These are phyloP conservation scores for Rhipidura dahli DNA, from an alignment of 2,113 vertebrate genomes.

Conservation along the genomic window DNA sequence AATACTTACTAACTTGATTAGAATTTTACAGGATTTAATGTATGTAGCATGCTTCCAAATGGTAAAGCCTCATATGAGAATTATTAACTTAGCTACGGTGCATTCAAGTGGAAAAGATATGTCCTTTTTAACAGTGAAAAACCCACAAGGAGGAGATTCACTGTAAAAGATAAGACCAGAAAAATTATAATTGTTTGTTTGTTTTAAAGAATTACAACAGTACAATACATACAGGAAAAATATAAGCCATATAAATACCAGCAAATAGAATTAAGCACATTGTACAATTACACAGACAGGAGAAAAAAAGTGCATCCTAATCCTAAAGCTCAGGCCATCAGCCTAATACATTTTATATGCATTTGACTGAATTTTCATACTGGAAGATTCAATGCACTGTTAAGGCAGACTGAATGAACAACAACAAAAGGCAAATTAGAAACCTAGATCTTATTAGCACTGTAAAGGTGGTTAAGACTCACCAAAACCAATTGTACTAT, in stretches of 20 bases:
- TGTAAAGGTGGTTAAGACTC: background rate
- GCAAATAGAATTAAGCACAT: background rate
- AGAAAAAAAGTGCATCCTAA: background rate
- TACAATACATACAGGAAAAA: background rate
- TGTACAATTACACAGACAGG: background rate
- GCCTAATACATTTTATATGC: background rate
- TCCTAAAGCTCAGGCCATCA: background rate
- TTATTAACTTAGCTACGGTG: background rate
- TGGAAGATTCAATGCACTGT: background rate
- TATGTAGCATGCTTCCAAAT: background rate
- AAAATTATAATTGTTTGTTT: background rate
- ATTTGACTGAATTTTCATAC: background rate
- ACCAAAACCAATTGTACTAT: background rate
- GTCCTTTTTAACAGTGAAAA: background rate
- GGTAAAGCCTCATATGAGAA: background rate
- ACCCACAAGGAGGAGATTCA: background rate
- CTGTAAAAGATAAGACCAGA: background rate
- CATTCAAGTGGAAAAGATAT: background rate
- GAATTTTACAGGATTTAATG: constrained; percentile 35
- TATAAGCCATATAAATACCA: background rate
- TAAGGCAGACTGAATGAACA: background rate
- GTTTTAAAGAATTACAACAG: background rate
- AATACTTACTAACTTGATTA: constrained; percentile 26
- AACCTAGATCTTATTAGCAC: background rate
- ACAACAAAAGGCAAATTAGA: background rate